These are phyloP conservation scores for Bactericera cockerelli DNA, from an alignment of 1,140 invertebrate genomes.

Conservation along the genomic window DNA sequence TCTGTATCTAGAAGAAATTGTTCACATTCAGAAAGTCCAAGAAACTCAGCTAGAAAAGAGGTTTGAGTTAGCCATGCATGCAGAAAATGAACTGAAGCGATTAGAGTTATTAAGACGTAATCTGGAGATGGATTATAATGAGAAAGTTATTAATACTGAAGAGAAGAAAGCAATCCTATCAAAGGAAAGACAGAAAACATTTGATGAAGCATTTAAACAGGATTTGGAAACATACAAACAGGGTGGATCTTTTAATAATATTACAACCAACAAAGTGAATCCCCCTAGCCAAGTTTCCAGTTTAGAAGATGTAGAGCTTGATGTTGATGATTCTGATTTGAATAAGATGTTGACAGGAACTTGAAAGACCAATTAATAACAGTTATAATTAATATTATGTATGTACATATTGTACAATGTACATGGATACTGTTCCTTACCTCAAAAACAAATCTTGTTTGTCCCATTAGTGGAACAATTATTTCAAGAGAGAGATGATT, in stretches of 20 bases:
- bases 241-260: too few relatives aligned
- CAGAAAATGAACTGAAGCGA: neutral
- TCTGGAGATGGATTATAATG: neutral
- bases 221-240: neutral
- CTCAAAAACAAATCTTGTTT: too few relatives aligned
- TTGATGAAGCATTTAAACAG: neutral
- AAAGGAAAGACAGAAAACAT: neutral
- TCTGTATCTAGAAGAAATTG: neutral
- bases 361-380: too few relatives aligned
- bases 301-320: slow-evolving; percentile 5
- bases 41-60: neutral
- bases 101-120: neutral
- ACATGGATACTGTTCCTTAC: too few relatives aligned
- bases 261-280: neutral
- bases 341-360: neutral
- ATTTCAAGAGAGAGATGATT: too few relatives aligned
- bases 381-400: too few relatives aligned
- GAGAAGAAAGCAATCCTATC: neutral
- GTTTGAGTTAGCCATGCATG: neutral
- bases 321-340: neutral
- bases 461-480: too few relatives aligned
- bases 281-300: neutral
- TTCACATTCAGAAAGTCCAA: neutral
- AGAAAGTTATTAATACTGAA: neutral
- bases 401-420: too few relatives aligned